Base-by-base conservation (phyloP, 1,140 invertebrate species). In the Drosophila tsacasi region DNA sequence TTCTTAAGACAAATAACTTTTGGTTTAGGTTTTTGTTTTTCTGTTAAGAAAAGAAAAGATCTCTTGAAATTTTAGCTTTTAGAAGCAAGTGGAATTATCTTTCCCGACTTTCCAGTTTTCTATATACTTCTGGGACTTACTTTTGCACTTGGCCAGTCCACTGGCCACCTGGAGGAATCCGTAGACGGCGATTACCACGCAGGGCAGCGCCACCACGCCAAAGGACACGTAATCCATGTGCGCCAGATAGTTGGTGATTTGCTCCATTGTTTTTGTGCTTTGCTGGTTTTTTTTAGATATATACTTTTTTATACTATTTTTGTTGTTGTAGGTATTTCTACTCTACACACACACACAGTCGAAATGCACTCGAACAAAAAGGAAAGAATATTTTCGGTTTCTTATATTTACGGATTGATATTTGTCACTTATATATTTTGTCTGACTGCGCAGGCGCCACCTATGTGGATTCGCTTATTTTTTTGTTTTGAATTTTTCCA, bases 171-270 rank as follows among this genome's bases (percentile, higher is more conserved):
- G 84, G 13, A 90, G 66, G 46, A 89, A 84, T 66, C 85, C 85
- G 13, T 84, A 89, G 66, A 89, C 37, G 60, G 69, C 81, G n/a
- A 89, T 90, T 12, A 90, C 72, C 50, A 89, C 60, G 67, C 84
- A 90, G 52, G 84, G 85, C 32, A 89, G 50, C 6, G 84, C 85
- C 62, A 90, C 73, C n/a, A 89, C 81, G 52, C 78, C 66, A n/a
- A 89, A 89, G 85, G 84, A 89, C 81, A 87, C 81, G 78, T 87
- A 87, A 89, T 87, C 83, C 84, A 84, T 81, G 59, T 89, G 77
- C 47, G 80, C 85, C 47, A 89, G 68, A 46, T 87, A 87, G 47
- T 84, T 79, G n/a, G 57, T 76, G 46, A 89, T 84, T 78, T 90
- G 85, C 78, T 89, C 84, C 84, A 89, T 89, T 68, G 54, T 71